These are phyloP conservation scores for Julus scandinavius DNA, from an alignment of 2,888 invertebrate genomes.

Conservation along the genomic window DNA sequence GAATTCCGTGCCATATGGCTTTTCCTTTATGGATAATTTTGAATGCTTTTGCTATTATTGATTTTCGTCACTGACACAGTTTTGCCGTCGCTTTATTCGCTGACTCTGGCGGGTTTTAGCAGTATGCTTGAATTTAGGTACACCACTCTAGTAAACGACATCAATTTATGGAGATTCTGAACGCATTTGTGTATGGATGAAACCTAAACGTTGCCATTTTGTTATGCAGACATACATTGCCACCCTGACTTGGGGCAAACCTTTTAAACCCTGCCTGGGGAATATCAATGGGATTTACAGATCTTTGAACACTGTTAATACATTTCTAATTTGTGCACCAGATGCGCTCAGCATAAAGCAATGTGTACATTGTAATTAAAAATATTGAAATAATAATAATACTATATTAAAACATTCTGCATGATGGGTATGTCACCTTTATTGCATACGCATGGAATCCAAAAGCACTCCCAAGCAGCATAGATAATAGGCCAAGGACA, in stretches of 20 bases:
- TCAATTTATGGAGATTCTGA: not conserved
- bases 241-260: not conserved
- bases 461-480: too few species aligned
- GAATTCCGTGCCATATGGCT: not conserved
- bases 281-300: too few species aligned
- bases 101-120: not conserved
- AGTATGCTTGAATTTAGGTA: not conserved
- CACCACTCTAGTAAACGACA: not conserved
- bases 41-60: not conserved
- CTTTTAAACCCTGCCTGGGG: too few species aligned
- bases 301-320: not conserved
- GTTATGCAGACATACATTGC: not conserved
- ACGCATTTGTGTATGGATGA: not conserved
- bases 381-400: too few species aligned
- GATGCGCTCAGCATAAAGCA: not conserved
- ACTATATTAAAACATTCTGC: too few species aligned
- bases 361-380: too few species aligned
- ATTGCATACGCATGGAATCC: too few species aligned
- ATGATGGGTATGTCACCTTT: too few species aligned
- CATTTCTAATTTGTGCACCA: not conserved
- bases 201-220: not conserved
- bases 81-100: not conserved
- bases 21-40: not conserved
- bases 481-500: not conserved
- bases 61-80: slow-evolving; percentile 20